These are phyloP conservation scores for Drosophila santomea DNA, from an alignment of 1,140 invertebrate genomes.

Conservation along the genomic window DNA sequence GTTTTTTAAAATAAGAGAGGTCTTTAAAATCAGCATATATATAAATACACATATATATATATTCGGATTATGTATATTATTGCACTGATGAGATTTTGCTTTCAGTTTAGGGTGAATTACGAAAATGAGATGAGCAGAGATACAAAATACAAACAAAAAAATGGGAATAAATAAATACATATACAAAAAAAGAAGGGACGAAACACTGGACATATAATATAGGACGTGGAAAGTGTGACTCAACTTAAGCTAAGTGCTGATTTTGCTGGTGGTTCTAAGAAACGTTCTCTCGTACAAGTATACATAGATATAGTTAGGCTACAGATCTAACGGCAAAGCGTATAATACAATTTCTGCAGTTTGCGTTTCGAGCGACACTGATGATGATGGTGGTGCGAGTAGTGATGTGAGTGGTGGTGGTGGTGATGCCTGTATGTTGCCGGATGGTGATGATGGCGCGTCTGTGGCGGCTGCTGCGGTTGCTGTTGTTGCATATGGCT, in stretches of 20 bases:
- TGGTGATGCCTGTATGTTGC: constrained; percentile 70
- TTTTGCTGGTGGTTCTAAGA: constrained; percentile 35
- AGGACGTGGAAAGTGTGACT: constrained; percentile 5
- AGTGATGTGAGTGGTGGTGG: constrained; percentile 58
- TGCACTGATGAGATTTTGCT: constrained; percentile 69
- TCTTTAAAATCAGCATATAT: constrained; percentile 23
- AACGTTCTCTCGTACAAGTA: constrained; percentile 61
- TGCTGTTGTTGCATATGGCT: constrained; percentile 67
- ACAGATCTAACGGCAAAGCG: constrained; percentile 82
- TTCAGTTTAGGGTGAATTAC: constrained; percentile 48
- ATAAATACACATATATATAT: constrained; percentile 19
- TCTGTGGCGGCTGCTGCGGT: constrained; percentile 27
- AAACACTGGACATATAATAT: constrained; percentile 17
- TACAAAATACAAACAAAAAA: constrained; percentile 13
- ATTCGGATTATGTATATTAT: constrained; percentile 42
- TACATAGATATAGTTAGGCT: constrained; percentile 63
- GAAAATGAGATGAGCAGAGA: constrained; percentile 24
- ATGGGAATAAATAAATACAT: constrained; percentile 68
- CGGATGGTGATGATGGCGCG: constrained; percentile 57
- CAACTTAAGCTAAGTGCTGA: constrained; percentile 27
- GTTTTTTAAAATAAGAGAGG: constrained; percentile 51
- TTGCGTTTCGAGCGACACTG: constrained; percentile 82
- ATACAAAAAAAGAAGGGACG: constrained; percentile 24
- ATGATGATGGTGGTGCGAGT: constrained; percentile 66
- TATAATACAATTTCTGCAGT: constrained; percentile 84